Evolutionary conservation across 2,113 vertebrate species (phyloP), one percentile per base, ranked within the genome.

Genomic region (Ginglymostoma cirratum): DNA sequence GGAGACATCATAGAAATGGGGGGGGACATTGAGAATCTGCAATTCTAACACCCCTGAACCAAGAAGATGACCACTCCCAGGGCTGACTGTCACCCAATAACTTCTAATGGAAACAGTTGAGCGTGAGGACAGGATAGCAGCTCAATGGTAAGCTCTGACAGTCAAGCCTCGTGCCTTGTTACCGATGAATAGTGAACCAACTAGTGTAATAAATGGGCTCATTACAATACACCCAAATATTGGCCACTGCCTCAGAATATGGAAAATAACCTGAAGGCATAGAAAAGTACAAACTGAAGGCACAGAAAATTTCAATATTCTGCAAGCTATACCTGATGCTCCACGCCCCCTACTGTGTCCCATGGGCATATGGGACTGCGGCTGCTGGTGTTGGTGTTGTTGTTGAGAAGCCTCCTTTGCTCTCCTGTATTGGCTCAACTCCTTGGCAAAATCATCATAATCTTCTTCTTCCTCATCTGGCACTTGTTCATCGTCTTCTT

Each of bases 391-490:
- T 98, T 96, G 5, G 97, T 97, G 70, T 98, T 90, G 89, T 48
- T 69, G 93, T 5, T 95, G 94, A 70, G 94, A 95, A 72, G 94
- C 99, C 96, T 99, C 99, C 97, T 99, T 99, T 48, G 98, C 98
- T 8, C 98, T 98, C 93, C 98, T 98, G 96, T 99, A 99, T 96
- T 99, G 98, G 96, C 99, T 98, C 24, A 99, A 97, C 97, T 99
- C 99, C 96, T 99, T 99, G 23, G 98, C 93, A 69, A 99, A 99
- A 96, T 99, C 99, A 0, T 99, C 99, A 0, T 98, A 99, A 10
- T 98, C 99, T 0, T 99, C 98, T 0, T 99, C 98, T 0, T 96
- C 98, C 96, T 98, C 78, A 0, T 99, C 99, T 34, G 94, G 67
- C 27, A 27, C 94, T 3, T 99, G 98, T 0, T 99, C 98, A 21